phyloP scores from a whole-genome alignment of 2,888 invertebrate genomes.

The Rotaria sp. region DNA sequence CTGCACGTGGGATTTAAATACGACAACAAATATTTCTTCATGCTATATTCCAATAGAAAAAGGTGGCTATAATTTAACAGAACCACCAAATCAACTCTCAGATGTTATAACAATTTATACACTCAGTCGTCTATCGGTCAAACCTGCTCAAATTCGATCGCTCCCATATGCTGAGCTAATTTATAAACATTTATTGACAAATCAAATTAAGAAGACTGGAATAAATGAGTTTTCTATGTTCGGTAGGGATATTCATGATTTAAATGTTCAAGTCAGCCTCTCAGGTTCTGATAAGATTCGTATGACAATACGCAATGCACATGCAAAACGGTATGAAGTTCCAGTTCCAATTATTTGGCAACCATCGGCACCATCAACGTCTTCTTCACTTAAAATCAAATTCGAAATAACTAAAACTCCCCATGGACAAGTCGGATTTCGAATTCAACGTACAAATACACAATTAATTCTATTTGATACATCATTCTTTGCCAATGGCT shows the following conservation, averaged over 20 bases:
- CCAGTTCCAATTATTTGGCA: conserved; percentile 8
- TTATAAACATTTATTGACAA: too few relatives aligned
- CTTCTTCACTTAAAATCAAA: neutral
- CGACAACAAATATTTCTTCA: conserved; percentile 36
- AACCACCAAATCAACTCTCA: too few relatives aligned
- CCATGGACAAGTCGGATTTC: conserved; percentile 7
- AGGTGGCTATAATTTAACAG: conserved; percentile 19
- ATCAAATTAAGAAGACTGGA: neutral
- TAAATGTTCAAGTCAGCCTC: neutral
- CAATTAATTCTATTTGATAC: neutral
- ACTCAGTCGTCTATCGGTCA: neutral
- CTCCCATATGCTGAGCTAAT: too few relatives aligned
- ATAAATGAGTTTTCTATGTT: neutral
- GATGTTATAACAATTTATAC: neutral
- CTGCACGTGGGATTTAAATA: conserved; percentile 39
- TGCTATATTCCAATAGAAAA: conserved; percentile 32
- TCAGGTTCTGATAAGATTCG: conserved; percentile 14
- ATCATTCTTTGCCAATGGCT: conserved; percentile 44
- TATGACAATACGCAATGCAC: neutral
- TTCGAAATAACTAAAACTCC: neutral
- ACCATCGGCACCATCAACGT: neutral
- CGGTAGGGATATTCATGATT: neutral
- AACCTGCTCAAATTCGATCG: neutral
- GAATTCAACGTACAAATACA: neutral
- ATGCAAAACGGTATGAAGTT: conserved; percentile 10